phyloP scores from a whole-genome alignment of 2,797 vertebrate species.

The Euthynnus affinis region DNA sequence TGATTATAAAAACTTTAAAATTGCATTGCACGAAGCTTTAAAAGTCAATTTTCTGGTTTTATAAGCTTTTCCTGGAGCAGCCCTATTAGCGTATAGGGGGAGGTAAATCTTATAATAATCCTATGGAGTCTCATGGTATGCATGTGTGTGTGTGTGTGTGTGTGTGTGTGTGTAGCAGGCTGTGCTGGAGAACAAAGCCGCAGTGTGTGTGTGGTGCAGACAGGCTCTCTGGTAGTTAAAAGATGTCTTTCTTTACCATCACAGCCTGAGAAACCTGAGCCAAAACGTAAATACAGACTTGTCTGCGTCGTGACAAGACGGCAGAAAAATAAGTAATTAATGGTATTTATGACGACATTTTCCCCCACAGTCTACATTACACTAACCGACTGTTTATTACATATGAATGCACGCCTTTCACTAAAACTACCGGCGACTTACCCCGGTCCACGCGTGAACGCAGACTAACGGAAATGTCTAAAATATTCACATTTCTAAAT shows the following conservation, averaged over 20 bases:
- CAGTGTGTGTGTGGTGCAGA: constrained; percentile 50
- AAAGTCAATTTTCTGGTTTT: background rate
- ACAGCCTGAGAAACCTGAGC: constrained; percentile 40
- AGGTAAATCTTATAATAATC: background rate
- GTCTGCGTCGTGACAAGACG: constrained; percentile 5
- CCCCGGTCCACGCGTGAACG: background rate
- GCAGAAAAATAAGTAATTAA: background rate
- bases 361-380: background rate
- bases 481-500: background rate
- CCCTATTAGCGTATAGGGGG: too few species aligned
- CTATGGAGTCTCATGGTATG: constrained; percentile 39
- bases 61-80: too few species aligned
- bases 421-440: too few species aligned
- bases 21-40: background rate
- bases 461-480: fast-evolving
- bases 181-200: constrained; percentile 60
- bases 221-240: constrained; percentile 28
- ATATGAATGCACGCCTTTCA: background rate
- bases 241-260: constrained; percentile 43
- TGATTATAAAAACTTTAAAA: background rate
- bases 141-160: constrained; percentile 27
- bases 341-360: background rate
- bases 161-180: constrained; percentile 22
- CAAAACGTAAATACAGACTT: constrained; percentile 6
- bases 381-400: background rate